Base-by-base conservation (phyloP, 1,140 invertebrate genomes). In the Pinna nobilis region DNA sequence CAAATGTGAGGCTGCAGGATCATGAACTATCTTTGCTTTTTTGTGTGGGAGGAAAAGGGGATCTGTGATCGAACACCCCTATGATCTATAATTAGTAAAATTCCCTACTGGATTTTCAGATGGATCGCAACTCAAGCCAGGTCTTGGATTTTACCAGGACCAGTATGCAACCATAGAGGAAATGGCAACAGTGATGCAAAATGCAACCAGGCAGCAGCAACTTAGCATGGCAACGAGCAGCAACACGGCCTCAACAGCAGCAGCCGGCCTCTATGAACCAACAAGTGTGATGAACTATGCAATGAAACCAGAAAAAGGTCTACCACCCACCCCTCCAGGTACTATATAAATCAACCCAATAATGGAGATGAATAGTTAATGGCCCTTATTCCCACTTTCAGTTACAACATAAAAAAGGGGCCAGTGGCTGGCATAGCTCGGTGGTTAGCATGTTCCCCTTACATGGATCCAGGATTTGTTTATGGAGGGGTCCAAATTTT, bases 291-390 rank as follows among this genome's bases (percentile, higher is more conserved):
- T 68, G 30, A 74, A 74, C 55, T 80, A 59, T 50, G 67, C 78
- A 18, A 51, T 80, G 23, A 80, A 80, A 72, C 63, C 70, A 51
- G 78, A 80, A 53, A 80, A 80, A 69, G 74, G 74, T 32, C 63
- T 80, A 55, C 78, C 78, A 23, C 78, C 78, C 9, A 80, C 78
- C 15, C 78, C 78, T 18, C 78, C 78, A 71, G 78, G 78, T 80
- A 70, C n/a, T n/a, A n/a, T n/a, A n/a, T n/a, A n/a, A n/a, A n/a
- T n/a, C n/a, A n/a, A n/a, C n/a, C n/a, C n/a, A n/a, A n/a, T n/a
- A n/a, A n/a, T n/a, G n/a, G n/a, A n/a, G n/a, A n/a, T n/a, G n/a
- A n/a, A n/a, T n/a, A n/a, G n/a, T n/a, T n/a, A n/a, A n/a, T n/a
- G n/a, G n/a, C n/a, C n/a, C n/a, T n/a, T n/a, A n/a, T n/a, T n/a